phyloP scores from a whole-genome alignment of 30 jellyfish, hydroid and myxozoan species.

The Pseudorhiza aurosa region DNA sequence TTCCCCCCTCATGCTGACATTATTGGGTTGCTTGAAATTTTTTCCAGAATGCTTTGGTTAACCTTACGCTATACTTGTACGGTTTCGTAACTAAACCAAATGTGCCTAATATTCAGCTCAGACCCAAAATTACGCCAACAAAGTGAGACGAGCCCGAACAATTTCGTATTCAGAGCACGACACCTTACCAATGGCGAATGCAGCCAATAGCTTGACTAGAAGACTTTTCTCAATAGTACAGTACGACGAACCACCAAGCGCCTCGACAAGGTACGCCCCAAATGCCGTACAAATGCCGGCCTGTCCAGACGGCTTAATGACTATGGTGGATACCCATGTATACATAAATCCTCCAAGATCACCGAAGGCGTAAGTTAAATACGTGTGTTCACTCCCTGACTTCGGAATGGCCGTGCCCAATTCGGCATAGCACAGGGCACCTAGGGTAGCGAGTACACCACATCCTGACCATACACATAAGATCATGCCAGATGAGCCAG shows the following conservation, averaged over 20 bases:
- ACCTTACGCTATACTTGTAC: too few species aligned
- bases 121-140: too few species aligned
- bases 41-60: too few species aligned
- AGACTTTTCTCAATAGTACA: conserved; percentile 21
- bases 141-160: too few species aligned
- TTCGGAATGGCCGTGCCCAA: conserved; percentile 69
- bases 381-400: conserved; percentile 75
- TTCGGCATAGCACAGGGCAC: conserved; percentile 84
- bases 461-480: conserved; percentile 71
- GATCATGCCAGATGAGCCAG: conserved; percentile 73
- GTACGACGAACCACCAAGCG: background rate
- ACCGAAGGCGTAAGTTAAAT: conserved; percentile 55
- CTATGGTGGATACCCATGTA: conserved; percentile 46
- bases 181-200: conserved; percentile 84
- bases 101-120: too few species aligned
- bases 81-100: too few species aligned
- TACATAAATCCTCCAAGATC: conserved; percentile 54
- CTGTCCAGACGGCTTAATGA: conserved; percentile 59
- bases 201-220: conserved; percentile 75
- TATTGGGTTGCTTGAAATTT: too few species aligned
- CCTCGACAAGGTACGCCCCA: conserved; percentile 58
- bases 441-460: conserved; percentile 65
- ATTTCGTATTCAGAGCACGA: too few species aligned
- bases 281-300: conserved; percentile 77
- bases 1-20: too few species aligned